These are phyloP conservation scores for Auanema freiburgensis DNA, from an alignment of 2,888 invertebrate species.

Conservation along the genomic window DNA sequence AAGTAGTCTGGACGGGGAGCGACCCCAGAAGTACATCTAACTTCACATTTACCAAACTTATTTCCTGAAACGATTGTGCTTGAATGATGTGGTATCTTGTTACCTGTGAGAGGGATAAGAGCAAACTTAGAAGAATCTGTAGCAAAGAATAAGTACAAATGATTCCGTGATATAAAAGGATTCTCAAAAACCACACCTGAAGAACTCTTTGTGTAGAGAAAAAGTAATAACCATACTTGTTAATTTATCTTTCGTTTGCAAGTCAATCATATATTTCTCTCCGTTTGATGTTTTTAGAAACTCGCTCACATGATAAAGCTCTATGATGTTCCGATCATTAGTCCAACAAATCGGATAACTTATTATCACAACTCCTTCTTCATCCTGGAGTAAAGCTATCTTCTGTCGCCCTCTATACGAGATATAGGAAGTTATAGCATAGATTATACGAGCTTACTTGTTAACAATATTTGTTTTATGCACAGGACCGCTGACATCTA, in stretches of 20 bases:
- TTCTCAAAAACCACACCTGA: conserved; percentile 8
- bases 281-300: conserved; percentile 13
- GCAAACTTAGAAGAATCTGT: conserved; percentile 14
- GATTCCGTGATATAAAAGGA: conserved; percentile 20
- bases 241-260: conserved; percentile 13
- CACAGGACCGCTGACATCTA: conserved; percentile 14
- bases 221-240: no score
- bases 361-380: conserved; percentile 19
- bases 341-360: conserved; percentile 17
- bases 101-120: conserved; percentile 16
- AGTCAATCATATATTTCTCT: conserved; percentile 14
- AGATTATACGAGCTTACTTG: background rate
- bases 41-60: conserved; percentile 17
- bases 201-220: background rate
- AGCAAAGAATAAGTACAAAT: conserved; percentile 19
- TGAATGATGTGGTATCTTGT: no score
- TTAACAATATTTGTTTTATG: conserved; percentile 15
- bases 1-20: conserved; percentile 14
- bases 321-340: conserved; percentile 5
- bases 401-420: conserved; percentile 10
- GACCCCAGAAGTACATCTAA: conserved; percentile 8
- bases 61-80: conserved; percentile 13
- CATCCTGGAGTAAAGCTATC: conserved; percentile 15
- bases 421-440: background rate
- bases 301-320: conserved; percentile 19